Base-by-base conservation (phyloP, 2,888 invertebrate species). In the Halocaridina rubra region DNA sequence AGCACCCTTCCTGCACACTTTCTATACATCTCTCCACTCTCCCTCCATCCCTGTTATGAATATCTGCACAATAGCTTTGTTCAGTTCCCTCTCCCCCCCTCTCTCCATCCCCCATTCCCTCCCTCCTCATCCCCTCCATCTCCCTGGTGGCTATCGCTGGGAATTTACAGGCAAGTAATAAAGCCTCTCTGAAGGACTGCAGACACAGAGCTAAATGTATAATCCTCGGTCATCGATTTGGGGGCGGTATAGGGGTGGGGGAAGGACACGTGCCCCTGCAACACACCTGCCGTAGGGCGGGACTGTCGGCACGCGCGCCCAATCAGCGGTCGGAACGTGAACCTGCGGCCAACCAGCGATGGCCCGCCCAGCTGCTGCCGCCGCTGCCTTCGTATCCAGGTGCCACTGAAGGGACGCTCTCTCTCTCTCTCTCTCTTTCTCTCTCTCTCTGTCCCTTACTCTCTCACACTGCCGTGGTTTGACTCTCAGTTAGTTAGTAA, bases 241-340 rank as follows among this genome's bases (percentile, higher is more conserved):
- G 64, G 82, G 46, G 82, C 61, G 61, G 77, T 19, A 30, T 16
- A 7, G 72, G 76, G 69, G 82, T 59, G 71, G 59, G 71, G 59
- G 53, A 53, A 19, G 53, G 72, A 72, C 82, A 78, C 82, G 81
- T 78, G 77, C 78, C 82, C 71, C 82, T 78, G 76, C 84, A 39
- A 69, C 81, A 88, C 88, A 88, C 88, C 88, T 88, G 88, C 85
- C 78, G 81, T 32, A 72, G 81, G 88, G 86, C 80, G 88, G 88
- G 84, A 72, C 84, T 80, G 61, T 39, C 77, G 86, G 88, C 84
- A 86, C 88, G 84, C 81, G 80, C 80, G 79, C 24, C 88, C 88
- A 88, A 88, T 88, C 77, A 84, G 80, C 67, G 71, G 72, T 19
- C 71, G 76, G 64, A 74, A 71, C 74, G 64, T 71, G 81, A 84